Evolutionary conservation across 1,140 invertebrate species (phyloP).

Genomic region (Heliconius hermathena): DNA sequence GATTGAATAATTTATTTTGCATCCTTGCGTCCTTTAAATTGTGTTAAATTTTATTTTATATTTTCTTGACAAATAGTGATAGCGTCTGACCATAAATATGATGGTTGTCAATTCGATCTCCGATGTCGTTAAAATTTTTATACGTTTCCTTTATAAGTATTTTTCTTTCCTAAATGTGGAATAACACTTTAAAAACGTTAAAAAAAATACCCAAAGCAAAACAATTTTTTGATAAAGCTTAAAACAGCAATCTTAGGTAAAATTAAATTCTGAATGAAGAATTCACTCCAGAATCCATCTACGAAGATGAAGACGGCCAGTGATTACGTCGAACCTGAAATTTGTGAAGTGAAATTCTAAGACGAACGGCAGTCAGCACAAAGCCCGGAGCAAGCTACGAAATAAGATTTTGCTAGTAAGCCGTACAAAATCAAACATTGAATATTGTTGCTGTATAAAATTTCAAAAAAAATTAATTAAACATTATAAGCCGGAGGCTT

Average conservation of each 20-base stretch:
- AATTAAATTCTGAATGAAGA: constrained; percentile 4
- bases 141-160: too few relatives aligned
- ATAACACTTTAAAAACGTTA: too few relatives aligned
- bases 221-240: neutral
- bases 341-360: constrained; percentile 9
- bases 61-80: neutral
- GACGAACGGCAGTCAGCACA: constrained; percentile 5
- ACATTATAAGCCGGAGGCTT: too few relatives aligned
- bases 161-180: too few relatives aligned
- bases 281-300: constrained; percentile 5
- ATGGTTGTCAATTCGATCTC: too few relatives aligned
- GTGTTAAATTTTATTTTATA: neutral
- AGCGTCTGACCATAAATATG: too few relatives aligned
- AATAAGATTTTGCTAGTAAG: constrained; percentile 6
- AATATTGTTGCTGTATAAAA: neutral
- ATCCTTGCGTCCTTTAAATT: neutral
- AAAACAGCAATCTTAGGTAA: neutral
- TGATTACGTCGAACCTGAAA: constrained; percentile 9
- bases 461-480: neutral
- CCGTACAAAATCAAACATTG: neutral
- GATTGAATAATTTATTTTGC: neutral
- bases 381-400: neutral
- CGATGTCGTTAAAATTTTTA: too few relatives aligned
- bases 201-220: too few relatives aligned
- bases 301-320: neutral